Conservation (phyloP, 1,140 invertebrate genomes). For the Dinoponera quadriceps region DNA sequence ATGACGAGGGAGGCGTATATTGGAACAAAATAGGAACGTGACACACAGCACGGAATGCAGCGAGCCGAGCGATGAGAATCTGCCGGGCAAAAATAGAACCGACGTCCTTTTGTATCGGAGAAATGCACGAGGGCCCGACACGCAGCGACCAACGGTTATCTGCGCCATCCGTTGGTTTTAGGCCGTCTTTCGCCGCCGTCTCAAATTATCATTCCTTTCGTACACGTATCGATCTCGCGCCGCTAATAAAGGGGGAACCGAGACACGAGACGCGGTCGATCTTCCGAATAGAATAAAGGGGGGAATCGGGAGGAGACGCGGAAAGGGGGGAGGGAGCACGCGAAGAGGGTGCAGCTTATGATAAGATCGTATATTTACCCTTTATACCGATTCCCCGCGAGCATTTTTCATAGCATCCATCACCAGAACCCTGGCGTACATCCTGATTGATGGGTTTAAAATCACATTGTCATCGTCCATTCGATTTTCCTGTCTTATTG, state of each 20-base stretch:
- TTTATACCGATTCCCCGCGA: not conserved
- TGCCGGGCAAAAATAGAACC: slow-evolving; percentile 27
- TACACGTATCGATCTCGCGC: slow-evolving; percentile 6
- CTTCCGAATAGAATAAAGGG: not conserved
- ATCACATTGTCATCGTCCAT: slow-evolving; percentile 45
- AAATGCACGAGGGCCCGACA: slow-evolving; percentile 1
- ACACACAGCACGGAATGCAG: slow-evolving; percentile 47
- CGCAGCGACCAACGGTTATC: not conserved
- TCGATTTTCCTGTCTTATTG: slow-evolving; percentile 50
- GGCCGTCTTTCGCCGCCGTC: not conserved
- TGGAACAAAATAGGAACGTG: slow-evolving; percentile 44
- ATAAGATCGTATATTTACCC: slow-evolving; percentile 28
- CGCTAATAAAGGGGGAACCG: not conserved
- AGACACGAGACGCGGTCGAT: not conserved
- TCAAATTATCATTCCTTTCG: not conserved
- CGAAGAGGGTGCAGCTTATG: not conserved
- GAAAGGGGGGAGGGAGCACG: no score
- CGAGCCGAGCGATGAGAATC: slow-evolving; percentile 42
- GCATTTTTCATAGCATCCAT: slow-evolving; percentile 32
- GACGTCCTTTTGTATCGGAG: slow-evolving; percentile 34
- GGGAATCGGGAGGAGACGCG: not conserved
- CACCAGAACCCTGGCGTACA: not conserved
- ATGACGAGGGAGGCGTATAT: slow-evolving; percentile 19
- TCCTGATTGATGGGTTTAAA: slow-evolving; percentile 48
- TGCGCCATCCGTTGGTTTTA: not conserved